phyloP scores from a whole-genome alignment of 2,113 vertebrate genomes.

The Speoplatyrhinus poulsoni region DNA sequence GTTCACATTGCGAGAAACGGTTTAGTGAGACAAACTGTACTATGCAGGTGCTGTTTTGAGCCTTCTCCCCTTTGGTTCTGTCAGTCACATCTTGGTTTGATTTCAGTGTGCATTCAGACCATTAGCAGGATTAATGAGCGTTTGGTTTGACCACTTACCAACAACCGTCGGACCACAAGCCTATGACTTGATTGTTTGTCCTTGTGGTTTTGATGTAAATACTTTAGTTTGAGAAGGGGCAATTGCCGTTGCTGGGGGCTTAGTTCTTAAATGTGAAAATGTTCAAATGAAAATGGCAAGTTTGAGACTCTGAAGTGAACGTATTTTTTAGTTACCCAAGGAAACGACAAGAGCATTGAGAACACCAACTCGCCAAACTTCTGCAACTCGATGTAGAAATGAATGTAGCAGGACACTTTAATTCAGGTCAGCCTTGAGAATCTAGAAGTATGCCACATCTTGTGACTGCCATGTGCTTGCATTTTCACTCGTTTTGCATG shows the following conservation, averaged over 20 bases:
- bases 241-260: neutral
- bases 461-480: slow-evolving; percentile 1
- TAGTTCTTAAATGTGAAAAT: slow-evolving; percentile 30
- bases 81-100: slow-evolving; percentile 18
- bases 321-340: slow-evolving; percentile 4
- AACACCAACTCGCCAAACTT: neutral
- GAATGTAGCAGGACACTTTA: slow-evolving; percentile 45
- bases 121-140: slow-evolving; percentile 19
- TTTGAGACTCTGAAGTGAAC: slow-evolving; percentile 4
- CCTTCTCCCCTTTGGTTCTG: slow-evolving; percentile 30
- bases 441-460: slow-evolving; percentile 29
- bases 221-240: neutral
- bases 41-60: slow-evolving; percentile 64
- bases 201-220: slow-evolving; percentile 19
- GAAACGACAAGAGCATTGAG: slow-evolving; percentile 48
- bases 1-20: slow-evolving; percentile 52
- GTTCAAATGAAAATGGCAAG: slow-evolving; percentile 8
- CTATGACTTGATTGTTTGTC: slow-evolving; percentile 53
- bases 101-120: slow-evolving; percentile 27
- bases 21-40: slow-evolving; percentile 74
- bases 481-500: slow-evolving; percentile 41
- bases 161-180: slow-evolving; percentile 22
- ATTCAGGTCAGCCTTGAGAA: slow-evolving; percentile 25
- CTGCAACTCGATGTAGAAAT: neutral
- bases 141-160: slow-evolving; percentile 1